phyloP scores from a whole-genome alignment of 2,888 invertebrate species.

The Acronicta leporina region DNA sequence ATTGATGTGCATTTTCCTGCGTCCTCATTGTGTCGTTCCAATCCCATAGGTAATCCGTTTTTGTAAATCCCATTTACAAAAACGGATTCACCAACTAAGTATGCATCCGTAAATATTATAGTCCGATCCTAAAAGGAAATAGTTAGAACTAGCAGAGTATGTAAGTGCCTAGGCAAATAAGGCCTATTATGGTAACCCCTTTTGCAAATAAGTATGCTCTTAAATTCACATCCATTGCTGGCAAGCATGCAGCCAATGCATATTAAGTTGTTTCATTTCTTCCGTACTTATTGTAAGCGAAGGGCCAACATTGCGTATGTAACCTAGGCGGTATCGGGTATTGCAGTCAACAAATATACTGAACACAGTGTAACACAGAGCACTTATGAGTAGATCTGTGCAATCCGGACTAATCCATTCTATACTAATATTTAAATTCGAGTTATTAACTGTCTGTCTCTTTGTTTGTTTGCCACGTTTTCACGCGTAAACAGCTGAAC shows the following conservation, averaged over 20 bases:
- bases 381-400: too few relatives aligned
- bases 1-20: too few relatives aligned
- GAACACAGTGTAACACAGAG: background rate
- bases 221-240: constrained; percentile 2
- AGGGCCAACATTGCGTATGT: constrained; percentile 27
- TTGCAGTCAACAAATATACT: constrained; percentile 29
- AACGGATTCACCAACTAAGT: too few relatives aligned
- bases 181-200: background rate
- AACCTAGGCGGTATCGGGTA: constrained; percentile 4
- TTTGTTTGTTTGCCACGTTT: too few relatives aligned
- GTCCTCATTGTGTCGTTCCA: too few relatives aligned
- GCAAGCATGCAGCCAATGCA: constrained; percentile 20
- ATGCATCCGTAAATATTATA: background rate
- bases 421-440: too few relatives aligned
- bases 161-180: background rate
- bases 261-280: constrained; percentile 47
- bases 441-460: too few relatives aligned
- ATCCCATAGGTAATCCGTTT: too few relatives aligned
- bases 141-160: background rate
- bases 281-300: constrained; percentile 29
- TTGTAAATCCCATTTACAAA: too few relatives aligned
- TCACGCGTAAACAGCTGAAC: too few relatives aligned
- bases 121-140: background rate
- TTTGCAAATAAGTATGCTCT: constrained; percentile 2
- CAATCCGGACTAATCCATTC: too few relatives aligned